Evolutionary conservation across 2,797 vertebrate species (phyloP), one percentile per base, ranked within the genome.

Genomic region (Lepilemur septentrionalis): DNA sequence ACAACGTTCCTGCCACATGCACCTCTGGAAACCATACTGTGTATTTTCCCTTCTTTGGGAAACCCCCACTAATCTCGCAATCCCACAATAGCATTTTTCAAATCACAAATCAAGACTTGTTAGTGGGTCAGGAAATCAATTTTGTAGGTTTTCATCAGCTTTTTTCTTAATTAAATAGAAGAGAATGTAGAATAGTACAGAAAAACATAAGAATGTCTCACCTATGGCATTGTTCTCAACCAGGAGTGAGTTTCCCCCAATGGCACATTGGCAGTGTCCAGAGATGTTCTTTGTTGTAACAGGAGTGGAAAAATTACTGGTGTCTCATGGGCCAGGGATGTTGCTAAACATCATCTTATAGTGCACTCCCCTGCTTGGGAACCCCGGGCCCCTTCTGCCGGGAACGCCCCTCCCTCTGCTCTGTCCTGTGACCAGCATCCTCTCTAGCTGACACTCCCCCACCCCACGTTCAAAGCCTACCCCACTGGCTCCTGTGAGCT

Each of bases 281-380:
- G 11, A 80, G 48, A 65, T 5, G 11, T 17, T 13, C 23, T 12
- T 9, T 8, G 22, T 15, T 43, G 2, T 63, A 18, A 2, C 41
- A 25, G 41, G 25, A 41, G 57, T 11, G 25, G n/a, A 59, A 88
- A 1, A 38, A 18, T 28, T 14, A 6, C 38, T 1, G 17, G 67
- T 23, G 23, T 6, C 57, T 48, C 20, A 3, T 63, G 18, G 25
- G 18, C 57, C 52, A 23, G 3, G 73, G 73, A 14, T 0, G 5
- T 17, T 14, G 20, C 18, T 5, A 18, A 46, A 7, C 18, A 28
- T 17, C 14, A 28, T 17, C 10, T n/a, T 4, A 2, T 30, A 1
- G 4, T 2, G 5, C 43, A 1, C 1, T 22, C 38, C 20, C 59
- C 30, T 18, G 7, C 50, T 28, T 48, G 2, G 11, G 2, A 50